Percentiles rank a stretch among this genome's conserved stretches.
These are phyloP conservation scores for Anthophora plumipes DNA, from an alignment of 2,888 invertebrate species.

Conservation along the genomic window DNA sequence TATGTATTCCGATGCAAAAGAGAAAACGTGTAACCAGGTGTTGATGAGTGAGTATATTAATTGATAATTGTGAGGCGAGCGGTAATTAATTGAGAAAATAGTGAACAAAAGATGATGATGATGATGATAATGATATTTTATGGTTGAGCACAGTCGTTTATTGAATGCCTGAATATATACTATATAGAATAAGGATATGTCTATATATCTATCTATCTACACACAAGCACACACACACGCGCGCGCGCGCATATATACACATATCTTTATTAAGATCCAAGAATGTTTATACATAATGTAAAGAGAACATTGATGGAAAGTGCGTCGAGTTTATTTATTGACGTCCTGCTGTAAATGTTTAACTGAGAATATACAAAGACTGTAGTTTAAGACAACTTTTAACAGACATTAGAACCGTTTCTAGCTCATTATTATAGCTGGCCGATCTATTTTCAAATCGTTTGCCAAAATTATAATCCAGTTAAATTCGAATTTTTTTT, in stretches of 20 bases:
- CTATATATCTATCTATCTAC: conserved; percentile 31
- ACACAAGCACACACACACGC: too few relatives aligned
- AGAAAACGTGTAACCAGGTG: conserved; percentile 22
- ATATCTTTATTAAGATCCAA: conserved; percentile 56
- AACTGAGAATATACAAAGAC: conserved; percentile 78
- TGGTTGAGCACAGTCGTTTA: conserved; percentile 71
- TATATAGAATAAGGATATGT: conserved; percentile 44
- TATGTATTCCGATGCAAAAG: conserved; percentile 39
- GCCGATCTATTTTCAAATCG: conserved; percentile 65
- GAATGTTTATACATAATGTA: conserved; percentile 67
- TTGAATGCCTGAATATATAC: conserved; percentile 71
- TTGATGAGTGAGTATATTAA: conserved; percentile 54
- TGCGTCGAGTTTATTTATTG: conserved; percentile 67
- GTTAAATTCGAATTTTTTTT: conserved; percentile 1
- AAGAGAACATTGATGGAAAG: conserved; percentile 57
- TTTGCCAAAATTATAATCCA: conserved; percentile 32
- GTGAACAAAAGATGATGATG: neutral
- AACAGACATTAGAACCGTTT: conserved; percentile 80
- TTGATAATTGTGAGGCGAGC: conserved; percentile 59
- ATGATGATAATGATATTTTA: conserved; percentile 60
- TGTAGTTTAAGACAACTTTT: conserved; percentile 83
- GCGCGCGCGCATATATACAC: conserved; percentile 47
- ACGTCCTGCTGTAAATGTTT: conserved; percentile 68
- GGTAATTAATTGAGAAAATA: conserved; percentile 58
- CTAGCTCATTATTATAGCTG: conserved; percentile 65